These are phyloP conservation scores for Meles meles DNA, from an alignment of 2,113 vertebrate species.

Conservation along the genomic window DNA sequence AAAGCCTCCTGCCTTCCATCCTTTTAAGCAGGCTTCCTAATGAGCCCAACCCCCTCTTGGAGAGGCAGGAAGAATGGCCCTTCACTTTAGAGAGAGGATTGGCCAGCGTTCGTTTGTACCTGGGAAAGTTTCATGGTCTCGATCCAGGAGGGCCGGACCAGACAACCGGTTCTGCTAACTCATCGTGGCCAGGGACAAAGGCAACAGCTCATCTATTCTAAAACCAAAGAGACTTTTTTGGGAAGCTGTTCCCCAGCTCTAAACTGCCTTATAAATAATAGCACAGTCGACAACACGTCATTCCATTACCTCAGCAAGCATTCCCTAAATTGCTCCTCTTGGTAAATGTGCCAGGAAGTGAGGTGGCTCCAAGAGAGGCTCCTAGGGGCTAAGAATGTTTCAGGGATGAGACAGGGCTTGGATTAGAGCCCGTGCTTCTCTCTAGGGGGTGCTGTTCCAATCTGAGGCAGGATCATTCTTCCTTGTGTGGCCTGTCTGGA, in stretches of 20 bases:
- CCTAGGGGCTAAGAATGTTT: constrained; percentile 39
- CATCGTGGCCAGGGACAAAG: background rate
- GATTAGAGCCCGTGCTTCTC: background rate
- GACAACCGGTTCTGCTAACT: background rate
- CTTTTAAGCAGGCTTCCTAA: background rate
- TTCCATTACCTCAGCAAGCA: constrained; percentile 32
- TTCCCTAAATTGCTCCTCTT: constrained; percentile 25
- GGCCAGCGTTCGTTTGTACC: background rate
- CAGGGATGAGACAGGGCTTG: constrained; percentile 10
- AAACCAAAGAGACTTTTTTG: constrained; percentile 39
- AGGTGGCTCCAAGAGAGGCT: background rate
- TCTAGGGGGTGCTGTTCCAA: background rate
- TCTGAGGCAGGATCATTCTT: background rate
- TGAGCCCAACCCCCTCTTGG: background rate
- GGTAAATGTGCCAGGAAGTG: background rate
- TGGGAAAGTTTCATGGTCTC: background rate
- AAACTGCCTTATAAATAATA: constrained; percentile 53
- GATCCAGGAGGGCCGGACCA: background rate
- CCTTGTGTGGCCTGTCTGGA: background rate
- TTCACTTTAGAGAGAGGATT: background rate
- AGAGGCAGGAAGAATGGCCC: background rate
- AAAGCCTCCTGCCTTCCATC: background rate
- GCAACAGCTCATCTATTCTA: background rate
- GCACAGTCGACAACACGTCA: background rate
- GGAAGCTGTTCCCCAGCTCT: background rate